Conservation (phyloP, 2,113 vertebrate species). For the Ciconia stormi region DNA sequence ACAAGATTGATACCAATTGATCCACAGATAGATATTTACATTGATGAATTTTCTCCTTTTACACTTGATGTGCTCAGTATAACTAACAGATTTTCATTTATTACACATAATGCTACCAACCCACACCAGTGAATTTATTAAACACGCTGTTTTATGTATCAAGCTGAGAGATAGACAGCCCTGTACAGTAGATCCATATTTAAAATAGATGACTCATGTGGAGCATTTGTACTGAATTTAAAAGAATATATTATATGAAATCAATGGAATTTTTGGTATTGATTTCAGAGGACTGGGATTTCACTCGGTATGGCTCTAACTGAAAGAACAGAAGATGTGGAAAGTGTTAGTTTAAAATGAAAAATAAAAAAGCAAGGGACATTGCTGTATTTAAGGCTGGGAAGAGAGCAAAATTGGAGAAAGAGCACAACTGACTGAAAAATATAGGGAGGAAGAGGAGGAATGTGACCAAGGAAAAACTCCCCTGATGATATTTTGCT, state of each 20-base stretch:
- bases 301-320: not conserved
- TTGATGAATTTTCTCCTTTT: constrained; percentile 41
- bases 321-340: not conserved
- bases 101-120: constrained; percentile 14
- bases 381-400: not conserved
- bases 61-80: constrained; percentile 8
- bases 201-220: constrained; percentile 2
- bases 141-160: not conserved
- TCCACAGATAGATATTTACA: constrained; percentile 29
- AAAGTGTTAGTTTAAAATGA: not conserved
- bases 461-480: not conserved
- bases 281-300: constrained; percentile 27
- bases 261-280: constrained; percentile 60
- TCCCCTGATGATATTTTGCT: not conserved
- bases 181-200: constrained; percentile 55
- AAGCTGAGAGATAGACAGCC: constrained; percentile 27
- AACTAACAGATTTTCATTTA: constrained; percentile 41
- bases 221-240: constrained; percentile 55
- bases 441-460: not conserved
- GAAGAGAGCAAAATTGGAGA: not conserved
- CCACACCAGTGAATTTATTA: constrained; percentile 15
- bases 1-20: constrained; percentile 59
- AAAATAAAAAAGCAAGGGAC: not conserved
- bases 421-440: not conserved
- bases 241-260: constrained; percentile 60